These are phyloP conservation scores for Rhabdomys dilectus DNA, from an alignment of 2,113 vertebrate genomes.

Conservation along the genomic window DNA sequence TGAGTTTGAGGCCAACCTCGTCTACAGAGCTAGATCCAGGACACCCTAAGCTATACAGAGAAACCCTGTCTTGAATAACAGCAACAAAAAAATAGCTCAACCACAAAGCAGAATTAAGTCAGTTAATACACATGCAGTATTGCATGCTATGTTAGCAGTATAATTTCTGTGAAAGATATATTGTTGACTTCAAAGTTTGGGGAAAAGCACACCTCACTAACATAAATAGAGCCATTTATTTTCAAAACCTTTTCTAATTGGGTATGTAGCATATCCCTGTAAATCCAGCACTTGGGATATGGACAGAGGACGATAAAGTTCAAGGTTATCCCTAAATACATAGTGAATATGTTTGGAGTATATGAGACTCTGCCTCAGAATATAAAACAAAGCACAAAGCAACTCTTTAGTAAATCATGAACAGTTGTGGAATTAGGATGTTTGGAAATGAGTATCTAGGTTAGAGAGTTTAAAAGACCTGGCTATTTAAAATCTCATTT, in stretches of 20 bases:
- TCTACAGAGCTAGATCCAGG: neutral
- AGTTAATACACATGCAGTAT: neutral
- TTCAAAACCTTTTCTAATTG: too few species aligned
- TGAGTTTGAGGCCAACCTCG: neutral
- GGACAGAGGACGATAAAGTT: neutral
- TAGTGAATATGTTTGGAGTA: neutral
- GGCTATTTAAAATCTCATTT: constrained; percentile 39
- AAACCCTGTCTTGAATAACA: neutral
- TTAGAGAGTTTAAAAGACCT: neutral
- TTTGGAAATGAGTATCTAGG: neutral
- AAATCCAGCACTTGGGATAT: neutral
- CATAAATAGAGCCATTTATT: neutral
- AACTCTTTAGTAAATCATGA: neutral
- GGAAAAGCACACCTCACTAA: neutral
- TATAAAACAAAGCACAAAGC: neutral
- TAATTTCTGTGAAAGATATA: constrained; percentile 24
- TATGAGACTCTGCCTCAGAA: neutral
- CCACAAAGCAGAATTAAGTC: constrained; percentile 40
- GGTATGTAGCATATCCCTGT: neutral
- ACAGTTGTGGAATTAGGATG: neutral
- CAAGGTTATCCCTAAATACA: neutral
- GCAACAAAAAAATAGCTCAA: neutral
- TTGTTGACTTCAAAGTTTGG: neutral
- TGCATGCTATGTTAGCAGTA: constrained; percentile 1
- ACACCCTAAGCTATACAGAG: neutral